Evolutionary conservation across 1,140 invertebrate genomes (phyloP).

Genomic region (Diorhabda elongata): DNA sequence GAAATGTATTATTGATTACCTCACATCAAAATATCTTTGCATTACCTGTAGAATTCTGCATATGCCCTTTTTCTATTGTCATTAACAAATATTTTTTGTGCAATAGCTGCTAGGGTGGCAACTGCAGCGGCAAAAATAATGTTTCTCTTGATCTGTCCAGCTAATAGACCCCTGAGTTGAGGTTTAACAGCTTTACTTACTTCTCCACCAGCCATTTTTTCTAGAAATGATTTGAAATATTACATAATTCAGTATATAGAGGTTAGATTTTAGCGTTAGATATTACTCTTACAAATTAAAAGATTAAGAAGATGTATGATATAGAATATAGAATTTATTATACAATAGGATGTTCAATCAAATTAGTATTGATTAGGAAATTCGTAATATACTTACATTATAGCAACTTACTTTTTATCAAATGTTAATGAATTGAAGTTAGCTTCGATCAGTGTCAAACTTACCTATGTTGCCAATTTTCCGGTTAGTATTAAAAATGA

Average conservation of each 20-base stretch:
- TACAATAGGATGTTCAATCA: no score
- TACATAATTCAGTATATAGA: conserved; percentile 15
- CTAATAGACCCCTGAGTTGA: conserved; percentile 56
- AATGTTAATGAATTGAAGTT: no score
- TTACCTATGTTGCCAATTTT: no score
- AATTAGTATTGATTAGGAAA: no score
- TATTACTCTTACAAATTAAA: background rate
- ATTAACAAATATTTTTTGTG: conserved; percentile 51
- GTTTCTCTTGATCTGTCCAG: conserved; percentile 54
- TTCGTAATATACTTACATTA: no score
- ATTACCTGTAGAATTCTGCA: conserved; percentile 65
- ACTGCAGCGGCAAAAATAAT: conserved; percentile 49
- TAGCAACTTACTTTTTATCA: no score
- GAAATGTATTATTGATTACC: no score
- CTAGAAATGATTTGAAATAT: conserved; percentile 10
- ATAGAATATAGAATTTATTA: no score
- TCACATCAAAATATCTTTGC: background rate
- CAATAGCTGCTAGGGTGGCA: conserved; percentile 45
- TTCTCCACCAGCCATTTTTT: conserved; percentile 31
- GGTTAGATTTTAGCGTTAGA: conserved; percentile 4
- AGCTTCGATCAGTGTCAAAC: no score
- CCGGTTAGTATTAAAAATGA: no score
- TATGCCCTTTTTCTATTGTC: conserved; percentile 57
- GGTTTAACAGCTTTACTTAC: conserved; percentile 47
- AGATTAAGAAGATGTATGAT: no score